phyloP scores from a whole-genome alignment of 2,797 vertebrate species.

The Ataeniobius toweri region DNA sequence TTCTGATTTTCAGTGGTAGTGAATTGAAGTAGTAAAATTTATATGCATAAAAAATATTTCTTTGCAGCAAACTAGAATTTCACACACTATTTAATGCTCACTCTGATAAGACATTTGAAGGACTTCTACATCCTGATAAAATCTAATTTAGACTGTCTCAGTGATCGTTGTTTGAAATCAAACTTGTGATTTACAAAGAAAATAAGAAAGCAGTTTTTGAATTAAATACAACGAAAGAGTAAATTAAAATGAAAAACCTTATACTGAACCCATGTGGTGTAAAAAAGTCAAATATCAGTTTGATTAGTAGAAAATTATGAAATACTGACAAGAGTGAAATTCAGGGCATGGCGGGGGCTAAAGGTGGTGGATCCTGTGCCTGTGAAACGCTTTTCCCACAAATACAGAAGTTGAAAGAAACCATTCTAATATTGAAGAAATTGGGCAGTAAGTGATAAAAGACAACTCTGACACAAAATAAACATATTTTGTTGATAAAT shows the following conservation, averaged over 20 bases:
- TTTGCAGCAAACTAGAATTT: slow-evolving; percentile 44
- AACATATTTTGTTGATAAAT: too few species aligned
- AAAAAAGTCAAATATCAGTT: background rate
- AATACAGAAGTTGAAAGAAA: too few species aligned
- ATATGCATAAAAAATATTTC: slow-evolving; percentile 49
- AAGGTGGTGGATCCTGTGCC: background rate
- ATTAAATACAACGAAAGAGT: slow-evolving; percentile 25
- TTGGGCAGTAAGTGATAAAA: too few species aligned
- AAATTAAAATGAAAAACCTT: slow-evolving; percentile 24
- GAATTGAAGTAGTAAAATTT: slow-evolving; percentile 43
- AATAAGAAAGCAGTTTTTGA: slow-evolving; percentile 4
- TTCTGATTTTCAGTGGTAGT: slow-evolving; percentile 37
- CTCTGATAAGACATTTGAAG: slow-evolving; percentile 52
- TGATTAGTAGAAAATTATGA: background rate
- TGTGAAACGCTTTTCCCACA: too few species aligned
- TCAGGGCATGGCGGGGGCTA: background rate
- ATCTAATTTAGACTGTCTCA: slow-evolving; percentile 38
- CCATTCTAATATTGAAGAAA: too few species aligned
- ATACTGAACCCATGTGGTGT: background rate
- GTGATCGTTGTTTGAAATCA: slow-evolving; percentile 42
- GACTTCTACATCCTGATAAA: slow-evolving; percentile 45
- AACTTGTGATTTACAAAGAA: slow-evolving; percentile 27
- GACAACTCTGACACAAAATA: too few species aligned
- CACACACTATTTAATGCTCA: slow-evolving; percentile 61
- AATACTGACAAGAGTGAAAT: background rate